phyloP scores from a whole-genome alignment of 1,140 invertebrate genomes.

The Latrodectus geometricus region DNA sequence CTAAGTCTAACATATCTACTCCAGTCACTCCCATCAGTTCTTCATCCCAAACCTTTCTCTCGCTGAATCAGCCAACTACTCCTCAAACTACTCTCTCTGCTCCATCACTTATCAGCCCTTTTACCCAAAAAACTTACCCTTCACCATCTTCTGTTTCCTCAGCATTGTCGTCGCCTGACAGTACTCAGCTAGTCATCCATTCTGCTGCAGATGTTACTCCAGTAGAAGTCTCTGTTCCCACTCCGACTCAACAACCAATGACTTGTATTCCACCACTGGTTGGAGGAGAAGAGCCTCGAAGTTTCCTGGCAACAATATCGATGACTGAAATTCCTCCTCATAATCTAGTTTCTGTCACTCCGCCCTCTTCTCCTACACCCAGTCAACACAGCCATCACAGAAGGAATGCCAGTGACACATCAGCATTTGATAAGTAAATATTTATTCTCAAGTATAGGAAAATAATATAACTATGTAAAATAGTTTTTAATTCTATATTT shows the following conservation, averaged over 20 bases:
- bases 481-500: too few species aligned
- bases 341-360: slow-evolving; percentile 69
- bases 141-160: slow-evolving; percentile 61
- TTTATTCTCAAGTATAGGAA: too few species aligned
- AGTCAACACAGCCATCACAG: slow-evolving; percentile 73
- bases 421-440: slow-evolving; percentile 83
- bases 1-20: slow-evolving; percentile 44
- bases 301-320: slow-evolving; percentile 41
- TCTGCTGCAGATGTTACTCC: slow-evolving; percentile 46
- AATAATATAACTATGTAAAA: too few species aligned
- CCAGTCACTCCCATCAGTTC: slow-evolving; percentile 50
- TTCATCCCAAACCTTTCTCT: slow-evolving; percentile 51
- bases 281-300: background rate
- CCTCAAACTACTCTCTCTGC: slow-evolving; percentile 40
- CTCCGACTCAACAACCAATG: slow-evolving; percentile 51
- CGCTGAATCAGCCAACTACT: slow-evolving; percentile 49
- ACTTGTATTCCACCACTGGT: too few species aligned
- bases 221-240: slow-evolving; percentile 58
- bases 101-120: slow-evolving; percentile 62
- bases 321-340: slow-evolving; percentile 58
- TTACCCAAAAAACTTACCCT: slow-evolving; percentile 49
- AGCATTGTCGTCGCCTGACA: slow-evolving; percentile 45
- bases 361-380: slow-evolving; percentile 73
- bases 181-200: slow-evolving; percentile 35
- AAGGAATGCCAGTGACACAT: slow-evolving; percentile 87